Percentiles rank a stretch among this genome's conserved stretches.
Evolutionary conservation across 2,797 vertebrate genomes (phyloP).

Genomic region (Apodemus agrarius): DNA sequence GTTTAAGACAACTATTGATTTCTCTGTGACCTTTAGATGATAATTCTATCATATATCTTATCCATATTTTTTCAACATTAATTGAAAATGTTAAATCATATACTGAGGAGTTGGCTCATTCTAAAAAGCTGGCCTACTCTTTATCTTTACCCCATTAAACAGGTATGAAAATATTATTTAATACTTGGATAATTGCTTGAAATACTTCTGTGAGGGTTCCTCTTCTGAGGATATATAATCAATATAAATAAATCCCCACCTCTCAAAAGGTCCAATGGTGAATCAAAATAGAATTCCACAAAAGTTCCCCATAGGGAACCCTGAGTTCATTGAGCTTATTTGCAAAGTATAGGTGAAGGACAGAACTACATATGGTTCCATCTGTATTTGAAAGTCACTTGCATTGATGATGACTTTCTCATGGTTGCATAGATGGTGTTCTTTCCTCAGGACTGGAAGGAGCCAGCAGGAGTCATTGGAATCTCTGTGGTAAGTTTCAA

Average conservation of each 20-base stretch:
- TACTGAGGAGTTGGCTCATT: not conserved
- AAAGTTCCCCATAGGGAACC: not conserved
- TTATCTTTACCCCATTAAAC: not conserved
- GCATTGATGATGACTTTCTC: not conserved
- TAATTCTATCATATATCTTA: not conserved
- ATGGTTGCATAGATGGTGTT: not conserved
- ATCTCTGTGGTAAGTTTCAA: not conserved
- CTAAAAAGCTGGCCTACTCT: not conserved
- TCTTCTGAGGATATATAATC: not conserved
- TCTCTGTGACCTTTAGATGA: no score
- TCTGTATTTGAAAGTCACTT: not conserved
- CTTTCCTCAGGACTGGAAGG: not conserved
- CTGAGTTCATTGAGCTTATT: no score
- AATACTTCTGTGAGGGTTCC: not conserved
- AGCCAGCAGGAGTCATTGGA: not conserved
- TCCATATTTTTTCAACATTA: not conserved
- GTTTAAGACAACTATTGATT: not conserved
- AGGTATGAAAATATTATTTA: not conserved
- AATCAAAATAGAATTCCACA: not conserved
- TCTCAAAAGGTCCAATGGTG: not conserved
- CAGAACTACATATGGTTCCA: not conserved
- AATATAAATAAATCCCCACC: no score
- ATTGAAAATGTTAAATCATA: not conserved
- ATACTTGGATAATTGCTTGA: not conserved
- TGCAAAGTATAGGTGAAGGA: not conserved